Conservation (phyloP, 1,140 invertebrate genomes). For the Harlomillsia oculata region DNA sequence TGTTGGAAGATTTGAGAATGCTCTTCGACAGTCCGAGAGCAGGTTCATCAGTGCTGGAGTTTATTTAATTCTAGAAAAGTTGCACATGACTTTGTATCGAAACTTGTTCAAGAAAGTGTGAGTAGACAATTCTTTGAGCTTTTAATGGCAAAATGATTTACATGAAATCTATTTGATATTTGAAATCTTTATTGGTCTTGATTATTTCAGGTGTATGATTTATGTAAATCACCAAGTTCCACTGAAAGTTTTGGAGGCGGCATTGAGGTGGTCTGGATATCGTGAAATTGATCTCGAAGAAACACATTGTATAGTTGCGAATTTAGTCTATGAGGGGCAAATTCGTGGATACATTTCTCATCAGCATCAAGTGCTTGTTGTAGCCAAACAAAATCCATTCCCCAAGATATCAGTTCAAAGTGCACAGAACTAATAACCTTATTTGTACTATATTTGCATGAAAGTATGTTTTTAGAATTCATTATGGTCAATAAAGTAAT, state of each 20-base stretch:
- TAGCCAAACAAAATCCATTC: constrained; percentile 95
- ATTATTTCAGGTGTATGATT: constrained; percentile 55
- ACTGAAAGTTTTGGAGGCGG: constrained; percentile 66
- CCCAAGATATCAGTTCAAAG: constrained; percentile 50
- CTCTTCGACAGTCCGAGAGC: constrained; percentile 72
- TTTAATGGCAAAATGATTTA: neutral
- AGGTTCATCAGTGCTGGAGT: constrained; percentile 94
- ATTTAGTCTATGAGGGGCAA: constrained; percentile 89
- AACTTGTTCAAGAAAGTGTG: constrained; percentile 94
- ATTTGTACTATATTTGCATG: neutral
- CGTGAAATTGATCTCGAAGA: constrained; percentile 84
- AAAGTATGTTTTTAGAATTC: neutral
- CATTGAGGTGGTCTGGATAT: constrained; percentile 68
- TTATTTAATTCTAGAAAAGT: constrained; percentile 91
- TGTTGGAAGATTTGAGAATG: constrained; percentile 68
- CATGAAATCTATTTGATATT: neutral
- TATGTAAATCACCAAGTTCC: constrained; percentile 84
- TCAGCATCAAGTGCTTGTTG: constrained; percentile 91
- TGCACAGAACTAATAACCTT: neutral
- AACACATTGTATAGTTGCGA: constrained; percentile 90
- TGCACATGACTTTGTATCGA: constrained; percentile 88
- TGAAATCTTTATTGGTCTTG: constrained; percentile 22
- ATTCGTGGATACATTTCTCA: constrained; percentile 96
- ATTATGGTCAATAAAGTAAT: too few relatives aligned
- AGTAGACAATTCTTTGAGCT: constrained; percentile 37